phyloP scores from a whole-genome alignment of 2,113 vertebrate genomes.

The Xenopus laevis region DNA sequence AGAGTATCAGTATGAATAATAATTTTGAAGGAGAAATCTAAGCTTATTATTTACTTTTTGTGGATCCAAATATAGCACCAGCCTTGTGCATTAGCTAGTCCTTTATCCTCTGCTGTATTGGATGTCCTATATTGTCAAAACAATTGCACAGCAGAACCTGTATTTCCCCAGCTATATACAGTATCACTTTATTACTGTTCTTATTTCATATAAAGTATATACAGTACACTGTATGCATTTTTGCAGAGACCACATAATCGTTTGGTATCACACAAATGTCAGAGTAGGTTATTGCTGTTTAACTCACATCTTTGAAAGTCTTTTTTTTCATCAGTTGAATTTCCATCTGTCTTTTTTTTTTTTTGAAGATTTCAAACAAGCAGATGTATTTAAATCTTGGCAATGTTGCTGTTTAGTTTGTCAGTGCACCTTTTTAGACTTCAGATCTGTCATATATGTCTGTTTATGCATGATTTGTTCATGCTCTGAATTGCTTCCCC shows the following conservation, averaged over 20 bases:
- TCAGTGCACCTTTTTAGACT: conserved; percentile 25
- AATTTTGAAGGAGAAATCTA: no score
- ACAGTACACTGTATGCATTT: no score
- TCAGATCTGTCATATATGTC: conserved; percentile 21
- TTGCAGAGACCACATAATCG: not conserved
- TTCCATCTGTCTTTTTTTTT: conserved; percentile 20
- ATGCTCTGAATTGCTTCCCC: not conserved
- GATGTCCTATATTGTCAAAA: no score
- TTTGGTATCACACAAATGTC: not conserved
- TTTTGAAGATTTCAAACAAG: conserved; percentile 14
- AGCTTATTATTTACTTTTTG: no score
- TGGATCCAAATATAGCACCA: no score
- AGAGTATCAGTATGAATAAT: no score
- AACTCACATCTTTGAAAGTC: not conserved
- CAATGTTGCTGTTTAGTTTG: conserved; percentile 16
- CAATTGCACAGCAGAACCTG: no score
- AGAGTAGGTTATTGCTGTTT: not conserved
- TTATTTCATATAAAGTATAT: no score
- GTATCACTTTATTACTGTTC: no score
- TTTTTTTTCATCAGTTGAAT: conserved; percentile 11
- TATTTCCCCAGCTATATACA: no score
- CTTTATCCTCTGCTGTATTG: no score
- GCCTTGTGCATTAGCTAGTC: no score
- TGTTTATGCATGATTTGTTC: conserved; percentile 11
- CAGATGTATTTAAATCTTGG: conserved; percentile 36